Base-by-base conservation (phyloP, 1,140 invertebrate species). In the Heliothis subflexa region DNA sequence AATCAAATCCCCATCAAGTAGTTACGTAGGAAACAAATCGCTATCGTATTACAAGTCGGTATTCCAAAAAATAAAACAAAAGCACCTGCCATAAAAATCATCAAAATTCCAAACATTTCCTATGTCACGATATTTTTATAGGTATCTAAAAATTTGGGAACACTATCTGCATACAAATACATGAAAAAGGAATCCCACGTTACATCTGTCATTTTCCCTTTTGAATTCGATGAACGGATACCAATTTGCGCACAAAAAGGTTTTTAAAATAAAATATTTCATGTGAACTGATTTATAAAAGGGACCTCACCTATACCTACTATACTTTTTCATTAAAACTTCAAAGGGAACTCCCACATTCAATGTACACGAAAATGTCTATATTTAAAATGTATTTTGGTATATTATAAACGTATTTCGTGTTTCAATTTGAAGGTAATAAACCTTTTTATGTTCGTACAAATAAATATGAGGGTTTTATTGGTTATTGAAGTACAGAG, bases 221-320 rank as follows among this genome's bases (percentile, higher is more conserved):
- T 74, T 45, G 70, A 50, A 49, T 49, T 10, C 40, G 21, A 1
- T 50, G 13, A 28, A 25, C 12, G 55, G 61, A 13, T 54, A 21
- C 16, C 40, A 61, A 49, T 59, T 47, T 74, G 61, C 45, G 61
- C 14, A 55, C 21, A 57, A 25, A 55, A 40, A 28, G 9, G 2
- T 21, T 66, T 66, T 71, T 21, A 59, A 45, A 45, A 74, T 74
- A 61, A 61, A 74, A 25, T 18, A 66, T 18, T 62, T 49, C 16
- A 49, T 25, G 45, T 74, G 57, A 47, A 61, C 12, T 47, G 40
- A 66, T 47, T 66, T n/a, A 57, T 21, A 45, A 72, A 55, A 72
- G 70, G 11, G 16, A 10, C 52, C 25, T 72, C 16, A 68, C 55
- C 55, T 66, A 47, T 40, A 55, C 16, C n/a, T 55, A 25, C n/a